Evolutionary conservation across 2,113 vertebrate genomes (phyloP).

Genomic region (Halichoerus grypus): DNA sequence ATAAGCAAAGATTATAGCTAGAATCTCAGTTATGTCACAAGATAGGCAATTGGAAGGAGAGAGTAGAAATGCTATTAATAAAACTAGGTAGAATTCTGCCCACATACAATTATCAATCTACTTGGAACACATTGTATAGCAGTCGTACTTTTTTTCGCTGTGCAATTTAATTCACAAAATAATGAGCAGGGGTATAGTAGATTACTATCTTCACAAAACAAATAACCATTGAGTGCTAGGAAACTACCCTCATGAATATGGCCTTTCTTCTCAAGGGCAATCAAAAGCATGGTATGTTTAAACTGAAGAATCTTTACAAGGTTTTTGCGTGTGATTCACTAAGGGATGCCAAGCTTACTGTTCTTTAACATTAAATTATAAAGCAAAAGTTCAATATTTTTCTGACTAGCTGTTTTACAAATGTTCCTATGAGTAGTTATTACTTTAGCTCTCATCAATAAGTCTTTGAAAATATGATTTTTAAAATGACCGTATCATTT

Average conservation of each 20-base stretch:
- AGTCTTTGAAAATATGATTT: constrained; percentile 9
- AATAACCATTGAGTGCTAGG: not conserved
- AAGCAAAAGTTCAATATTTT: constrained; percentile 4
- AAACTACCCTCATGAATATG: not conserved
- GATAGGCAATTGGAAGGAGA: not conserved
- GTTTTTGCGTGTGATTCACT: not conserved
- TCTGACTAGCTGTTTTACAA: not conserved
- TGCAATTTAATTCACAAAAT: constrained; percentile 29
- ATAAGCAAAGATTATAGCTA: not conserved
- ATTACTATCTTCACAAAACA: constrained; percentile 8
- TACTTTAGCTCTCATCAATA: constrained; percentile 4
- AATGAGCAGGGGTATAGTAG: not conserved
- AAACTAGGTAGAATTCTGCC: not conserved
- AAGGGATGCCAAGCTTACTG: not conserved
- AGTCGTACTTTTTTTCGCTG: accelerated
- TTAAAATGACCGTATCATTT: not conserved
- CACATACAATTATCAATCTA: not conserved
- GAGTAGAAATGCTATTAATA: not conserved
- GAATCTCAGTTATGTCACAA: not conserved
- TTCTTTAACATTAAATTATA: constrained; percentile 37
- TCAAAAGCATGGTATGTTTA: not conserved
- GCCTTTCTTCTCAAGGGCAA: not conserved
- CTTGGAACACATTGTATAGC: not conserved
- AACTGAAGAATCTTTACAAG: not conserved
- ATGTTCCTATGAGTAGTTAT: not conserved